Base-by-base conservation (phyloP, 2,797 vertebrate genomes). In the Melopsittacus undulatus region DNA sequence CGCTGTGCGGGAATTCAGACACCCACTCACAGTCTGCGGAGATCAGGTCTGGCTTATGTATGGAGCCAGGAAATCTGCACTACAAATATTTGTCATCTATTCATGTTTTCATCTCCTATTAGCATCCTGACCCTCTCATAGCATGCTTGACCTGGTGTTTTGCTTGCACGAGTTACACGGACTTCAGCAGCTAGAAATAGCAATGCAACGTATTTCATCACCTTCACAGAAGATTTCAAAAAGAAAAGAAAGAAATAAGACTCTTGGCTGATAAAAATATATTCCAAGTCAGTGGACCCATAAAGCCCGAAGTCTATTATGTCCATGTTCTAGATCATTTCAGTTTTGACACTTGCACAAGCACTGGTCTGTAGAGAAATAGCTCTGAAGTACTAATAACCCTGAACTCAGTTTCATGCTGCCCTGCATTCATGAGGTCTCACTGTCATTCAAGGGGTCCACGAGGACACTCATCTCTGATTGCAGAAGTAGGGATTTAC, bases 261-360 rank as follows among this genome's bases (percentile, higher is more conserved):
- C 23, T 76, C 34, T 48, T 24, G 13, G 11, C 11, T 84, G 54
- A 83, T 79, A 68, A 86, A 96, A 85, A 85, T 34, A n/a, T 42
- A 66, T 68, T 74, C 46, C 15, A 85, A 89, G 92, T 54, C 72
- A 89, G 48, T 34, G 69, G 86, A 87, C 29, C n/a, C 34, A 61
- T 45, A 70, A 92, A 69, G 43, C 32, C 52, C n/a, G 13, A 79
- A 79, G 11, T 43, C 40, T 81, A 46, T 69, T 70, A 67, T 8
- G 8, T 51, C 54, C 52, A 24, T 59, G 92, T 96, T 96, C 91
- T 94, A 96, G 92, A 80, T 90, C 8, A 78, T 90, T 95, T 90
- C 72, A 89, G 22, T 49, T 85, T 84, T 83, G 75, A 78, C 78
- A 78, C 7, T 87, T 92, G n/a, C 61, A 64, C 4, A 18, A 36